Evolutionary conservation across 2,797 vertebrate species (phyloP), one percentile per base, ranked within the genome.

Genomic region (Bucorvus abyssinicus): DNA sequence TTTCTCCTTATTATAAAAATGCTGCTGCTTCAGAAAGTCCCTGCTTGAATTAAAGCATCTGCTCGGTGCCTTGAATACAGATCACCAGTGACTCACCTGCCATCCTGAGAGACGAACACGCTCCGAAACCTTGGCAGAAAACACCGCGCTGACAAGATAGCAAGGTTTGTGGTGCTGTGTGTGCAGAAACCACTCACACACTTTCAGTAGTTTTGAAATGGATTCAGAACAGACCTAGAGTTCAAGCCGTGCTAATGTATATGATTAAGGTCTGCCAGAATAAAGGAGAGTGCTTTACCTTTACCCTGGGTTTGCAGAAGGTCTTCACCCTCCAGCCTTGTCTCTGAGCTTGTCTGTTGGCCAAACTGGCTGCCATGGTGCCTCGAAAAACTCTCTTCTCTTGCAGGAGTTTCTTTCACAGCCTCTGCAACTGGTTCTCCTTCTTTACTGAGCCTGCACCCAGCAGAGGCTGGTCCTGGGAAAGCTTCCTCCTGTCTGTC

Each of bases 1-100:
- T 91, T 93, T 91, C 84, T 79, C 42, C 85, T 70, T 87, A 63
- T 75, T 79, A 92, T 64, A 94, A 91, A 95, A 93, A 60, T 40
- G 32, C 29, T 80, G 50, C 84, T 91, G 79, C 87, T 92, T 93
- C 84, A 90, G 78, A 60, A 94, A 68, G 77, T 81, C 85, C 67
- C 50, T 53, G 21, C 61, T 92, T 92, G 80, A 89, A 88, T 96
- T 93, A 71, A 94, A 91, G 67, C 67, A 47, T 83, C 79, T 93
- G 70, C 65, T 95, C 71, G 84, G 71, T 10, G 49, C 75, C 50
- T 96, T 86, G 92, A 94, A 92, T 86, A 89, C 67, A 89, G 34
- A 57, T 45, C 92, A 87, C 12, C 61, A 93, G 71, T 87, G 89
- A 94, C 52, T 93, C 90, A 90, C 84, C 49, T 85, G 78, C 49